Conservation (phyloP, 1,140 invertebrate species). For the Diachasma alloeum region DNA sequence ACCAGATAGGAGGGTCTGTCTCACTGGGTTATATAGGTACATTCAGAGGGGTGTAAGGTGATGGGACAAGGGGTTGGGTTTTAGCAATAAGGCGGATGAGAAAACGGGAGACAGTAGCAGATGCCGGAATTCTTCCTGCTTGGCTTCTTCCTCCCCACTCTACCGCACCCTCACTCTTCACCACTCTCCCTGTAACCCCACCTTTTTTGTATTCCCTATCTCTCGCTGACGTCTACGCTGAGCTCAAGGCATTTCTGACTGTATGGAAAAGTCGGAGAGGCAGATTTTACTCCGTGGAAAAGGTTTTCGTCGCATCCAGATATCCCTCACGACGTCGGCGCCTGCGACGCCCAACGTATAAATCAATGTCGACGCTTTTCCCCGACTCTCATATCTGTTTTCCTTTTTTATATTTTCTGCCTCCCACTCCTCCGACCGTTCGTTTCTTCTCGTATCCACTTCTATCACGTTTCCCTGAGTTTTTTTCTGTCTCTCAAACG, state of each 20-base stretch:
- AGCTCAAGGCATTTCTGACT: neutral
- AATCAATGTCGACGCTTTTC: constrained; percentile 8
- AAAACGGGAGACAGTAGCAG: constrained; percentile 34
- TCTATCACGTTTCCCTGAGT: neutral
- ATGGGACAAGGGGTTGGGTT: constrained; percentile 7
- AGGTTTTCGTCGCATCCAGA: neutral
- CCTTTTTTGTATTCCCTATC: neutral
- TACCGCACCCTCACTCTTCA: neutral
- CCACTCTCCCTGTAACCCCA: neutral
- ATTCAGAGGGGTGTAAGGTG: neutral
- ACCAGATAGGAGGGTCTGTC: neutral
- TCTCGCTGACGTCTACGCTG: neutral
- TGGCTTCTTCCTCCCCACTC: constrained; percentile 11
- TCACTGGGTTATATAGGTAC: neutral
- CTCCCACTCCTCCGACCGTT: neutral
- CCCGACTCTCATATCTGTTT: neutral
- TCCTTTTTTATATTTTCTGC: neutral
- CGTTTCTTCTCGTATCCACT: constrained; percentile 2
- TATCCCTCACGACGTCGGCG: constrained; percentile 5
- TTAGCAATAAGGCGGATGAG: constrained; percentile 34
- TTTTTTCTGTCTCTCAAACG: neutral
- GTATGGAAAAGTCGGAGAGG: neutral
- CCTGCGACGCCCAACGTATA: neutral
- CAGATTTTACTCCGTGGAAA: neutral
- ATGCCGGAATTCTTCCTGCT: constrained; percentile 31